Conservation (phyloP, 2,797 vertebrate genomes). For the Bradypodion pumilum region DNA sequence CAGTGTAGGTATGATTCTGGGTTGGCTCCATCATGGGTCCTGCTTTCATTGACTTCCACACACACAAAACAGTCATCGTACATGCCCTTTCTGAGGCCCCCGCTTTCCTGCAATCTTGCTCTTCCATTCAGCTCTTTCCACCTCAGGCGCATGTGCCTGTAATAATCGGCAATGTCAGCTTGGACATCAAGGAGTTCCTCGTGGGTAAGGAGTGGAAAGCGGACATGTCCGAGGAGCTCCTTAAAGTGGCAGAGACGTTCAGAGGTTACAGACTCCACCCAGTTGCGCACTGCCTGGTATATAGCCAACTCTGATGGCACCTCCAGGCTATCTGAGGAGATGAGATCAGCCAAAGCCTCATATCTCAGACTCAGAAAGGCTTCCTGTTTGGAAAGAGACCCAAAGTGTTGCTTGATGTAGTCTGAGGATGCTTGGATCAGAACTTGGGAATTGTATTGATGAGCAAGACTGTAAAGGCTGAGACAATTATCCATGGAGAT, state of each 20-base stretch:
- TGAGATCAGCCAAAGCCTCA: slow-evolving; percentile 79
- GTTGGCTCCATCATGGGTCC: slow-evolving; percentile 69
- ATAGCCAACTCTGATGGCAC: slow-evolving; percentile 82
- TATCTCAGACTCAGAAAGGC: slow-evolving; percentile 84
- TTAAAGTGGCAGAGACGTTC: background rate
- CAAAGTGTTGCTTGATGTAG: slow-evolving; percentile 84
- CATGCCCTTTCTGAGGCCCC: slow-evolving; percentile 84
- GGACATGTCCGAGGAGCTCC: slow-evolving; percentile 30
- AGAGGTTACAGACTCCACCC: slow-evolving; percentile 67
- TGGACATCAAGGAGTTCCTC: slow-evolving; percentile 35
- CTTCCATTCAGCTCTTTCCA: slow-evolving; percentile 76
- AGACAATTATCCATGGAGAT: slow-evolving; percentile 84
- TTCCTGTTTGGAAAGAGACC: slow-evolving; percentile 79
- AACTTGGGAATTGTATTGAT: slow-evolving; percentile 82
- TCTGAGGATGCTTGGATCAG: slow-evolving; percentile 81
- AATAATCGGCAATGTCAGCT: slow-evolving; percentile 20
- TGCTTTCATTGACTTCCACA: slow-evolving; percentile 80
- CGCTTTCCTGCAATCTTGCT: slow-evolving; percentile 72
- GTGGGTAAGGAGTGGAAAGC: slow-evolving; percentile 37
- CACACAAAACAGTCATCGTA: slow-evolving; percentile 86
- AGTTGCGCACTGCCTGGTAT: slow-evolving; percentile 81
- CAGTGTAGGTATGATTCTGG: slow-evolving; percentile 33
- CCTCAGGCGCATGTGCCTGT: slow-evolving; percentile 59
- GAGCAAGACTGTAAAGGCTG: slow-evolving; percentile 84
- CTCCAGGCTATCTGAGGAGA: slow-evolving; percentile 82